Conservation (phyloP, 2,797 vertebrate species). For the Borostomias antarcticus region DNA sequence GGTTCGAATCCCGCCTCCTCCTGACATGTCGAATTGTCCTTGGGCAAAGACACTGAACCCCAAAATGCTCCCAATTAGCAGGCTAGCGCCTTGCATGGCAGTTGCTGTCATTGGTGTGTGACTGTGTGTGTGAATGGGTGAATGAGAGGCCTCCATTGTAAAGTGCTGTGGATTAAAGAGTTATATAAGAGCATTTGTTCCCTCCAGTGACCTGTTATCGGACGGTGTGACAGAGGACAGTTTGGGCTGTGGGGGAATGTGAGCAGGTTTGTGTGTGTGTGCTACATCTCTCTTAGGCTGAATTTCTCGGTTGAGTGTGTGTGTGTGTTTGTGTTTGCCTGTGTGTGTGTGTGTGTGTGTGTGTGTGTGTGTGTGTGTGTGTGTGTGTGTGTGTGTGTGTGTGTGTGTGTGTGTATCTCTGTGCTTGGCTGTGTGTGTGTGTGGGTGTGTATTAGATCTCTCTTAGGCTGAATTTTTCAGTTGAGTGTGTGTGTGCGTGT, state of each 20-base stretch:
- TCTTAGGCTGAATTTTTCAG: slow-evolving; percentile 56
- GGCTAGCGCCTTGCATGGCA: too few species aligned
- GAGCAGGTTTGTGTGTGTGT: slow-evolving; percentile 61
- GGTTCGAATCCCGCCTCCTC: too few species aligned
- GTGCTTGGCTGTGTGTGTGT: not conserved
- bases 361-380: slow-evolving; percentile 2
- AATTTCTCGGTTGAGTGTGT: slow-evolving; percentile 16
- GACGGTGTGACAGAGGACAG: slow-evolving; percentile 38
- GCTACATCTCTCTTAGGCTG: slow-evolving; percentile 49
- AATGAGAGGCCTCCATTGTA: too few species aligned
- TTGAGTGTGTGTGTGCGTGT: slow-evolving; percentile 14
- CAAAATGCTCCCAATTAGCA: too few species aligned
- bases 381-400: slow-evolving; percentile 1
- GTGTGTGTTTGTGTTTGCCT: slow-evolving; percentile 13
- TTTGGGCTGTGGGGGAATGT: slow-evolving; percentile 43
- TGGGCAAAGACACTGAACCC: too few species aligned
- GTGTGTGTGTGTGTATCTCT: not conserved
- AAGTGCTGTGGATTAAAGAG: too few species aligned
- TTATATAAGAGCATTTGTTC: too few species aligned
- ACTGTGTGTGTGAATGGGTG: too few species aligned
- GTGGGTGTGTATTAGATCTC: not conserved
- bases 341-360: slow-evolving; percentile 13
- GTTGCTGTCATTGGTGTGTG: too few species aligned
- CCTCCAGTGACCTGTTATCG: slow-evolving; percentile 50
- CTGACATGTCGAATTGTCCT: too few species aligned